Percentiles rank a stretch among this genome's conserved stretches.
phyloP scores from a whole-genome alignment of 1,140 invertebrate species.

The Pantala flavescens region DNA sequence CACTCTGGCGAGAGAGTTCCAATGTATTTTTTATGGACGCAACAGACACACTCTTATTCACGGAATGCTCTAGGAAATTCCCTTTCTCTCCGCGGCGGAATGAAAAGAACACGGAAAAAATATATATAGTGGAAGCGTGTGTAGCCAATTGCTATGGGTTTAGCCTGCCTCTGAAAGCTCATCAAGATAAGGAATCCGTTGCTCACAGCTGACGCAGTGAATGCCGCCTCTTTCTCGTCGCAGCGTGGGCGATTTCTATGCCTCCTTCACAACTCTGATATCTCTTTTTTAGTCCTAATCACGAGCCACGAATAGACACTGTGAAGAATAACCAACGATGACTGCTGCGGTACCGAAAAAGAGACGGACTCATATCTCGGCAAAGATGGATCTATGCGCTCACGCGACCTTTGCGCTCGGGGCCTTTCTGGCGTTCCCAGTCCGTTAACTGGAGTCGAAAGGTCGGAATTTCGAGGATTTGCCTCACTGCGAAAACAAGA shows the following conservation, averaged over 20 bases:
- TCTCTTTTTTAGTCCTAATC: not conserved
- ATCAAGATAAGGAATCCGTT: slow-evolving; percentile 6
- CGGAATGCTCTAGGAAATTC: not conserved
- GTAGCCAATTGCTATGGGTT: slow-evolving; percentile 9
- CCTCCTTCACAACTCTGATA: not conserved
- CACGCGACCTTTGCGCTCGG: too few relatives aligned
- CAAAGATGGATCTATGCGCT: too few relatives aligned
- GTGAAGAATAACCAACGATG: too few relatives aligned
- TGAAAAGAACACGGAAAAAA: not conserved
- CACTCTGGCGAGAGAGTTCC: too few relatives aligned
- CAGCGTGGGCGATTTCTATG: not conserved
- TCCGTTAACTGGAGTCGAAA: too few relatives aligned
- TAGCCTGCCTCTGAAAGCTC: not conserved
- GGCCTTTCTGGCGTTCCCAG: too few relatives aligned
- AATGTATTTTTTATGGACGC: not conserved
- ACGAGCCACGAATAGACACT: not conserved
- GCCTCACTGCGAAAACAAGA: too few relatives aligned
- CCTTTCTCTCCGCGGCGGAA: not conserved
- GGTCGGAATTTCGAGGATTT: too few relatives aligned
- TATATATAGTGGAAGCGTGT: not conserved
- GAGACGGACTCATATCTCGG: too few relatives aligned
- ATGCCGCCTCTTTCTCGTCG: not conserved
- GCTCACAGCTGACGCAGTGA: not conserved
- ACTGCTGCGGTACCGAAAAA: too few relatives aligned
- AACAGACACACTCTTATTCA: not conserved